phyloP scores from a whole-genome alignment of 2,888 invertebrate species.

The Lacanobia oleracea region DNA sequence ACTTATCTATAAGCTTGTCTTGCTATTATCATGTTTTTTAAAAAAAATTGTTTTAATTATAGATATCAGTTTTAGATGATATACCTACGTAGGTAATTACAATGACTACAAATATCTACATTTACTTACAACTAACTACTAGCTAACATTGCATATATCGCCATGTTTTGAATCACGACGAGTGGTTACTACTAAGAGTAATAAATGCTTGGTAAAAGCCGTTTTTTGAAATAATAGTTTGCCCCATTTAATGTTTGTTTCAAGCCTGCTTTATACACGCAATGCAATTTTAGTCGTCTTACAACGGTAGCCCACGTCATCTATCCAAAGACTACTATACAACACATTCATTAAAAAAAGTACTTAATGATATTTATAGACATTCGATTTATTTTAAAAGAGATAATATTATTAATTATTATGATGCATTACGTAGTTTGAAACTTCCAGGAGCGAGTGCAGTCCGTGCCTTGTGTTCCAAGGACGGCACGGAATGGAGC shows the following conservation, averaged over 20 bases:
- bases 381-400: no score
- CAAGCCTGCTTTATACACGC: neutral
- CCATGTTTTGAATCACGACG: slow-evolving; percentile 24
- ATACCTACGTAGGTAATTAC: neutral
- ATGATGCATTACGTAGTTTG: no score
- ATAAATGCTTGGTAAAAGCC: slow-evolving; percentile 44
- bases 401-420: no score
- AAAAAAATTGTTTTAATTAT: neutral
- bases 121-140: slow-evolving; percentile 48
- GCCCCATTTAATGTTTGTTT: neutral
- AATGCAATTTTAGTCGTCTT: no score
- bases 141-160: slow-evolving; percentile 58
- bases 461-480: no score
- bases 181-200: slow-evolving; percentile 26
- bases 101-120: slow-evolving; percentile 36
- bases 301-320: no score
- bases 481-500: no score
- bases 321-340: no score
- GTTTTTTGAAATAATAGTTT: slow-evolving; percentile 1
- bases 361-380: no score
- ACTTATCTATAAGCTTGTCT: no score
- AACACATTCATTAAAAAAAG: no score
- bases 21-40: neutral
- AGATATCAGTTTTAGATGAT: neutral
- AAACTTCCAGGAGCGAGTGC: no score